Evolutionary conservation across 2,113 vertebrate species (phyloP).

Genomic region (Phoxinus phoxinus): DNA sequence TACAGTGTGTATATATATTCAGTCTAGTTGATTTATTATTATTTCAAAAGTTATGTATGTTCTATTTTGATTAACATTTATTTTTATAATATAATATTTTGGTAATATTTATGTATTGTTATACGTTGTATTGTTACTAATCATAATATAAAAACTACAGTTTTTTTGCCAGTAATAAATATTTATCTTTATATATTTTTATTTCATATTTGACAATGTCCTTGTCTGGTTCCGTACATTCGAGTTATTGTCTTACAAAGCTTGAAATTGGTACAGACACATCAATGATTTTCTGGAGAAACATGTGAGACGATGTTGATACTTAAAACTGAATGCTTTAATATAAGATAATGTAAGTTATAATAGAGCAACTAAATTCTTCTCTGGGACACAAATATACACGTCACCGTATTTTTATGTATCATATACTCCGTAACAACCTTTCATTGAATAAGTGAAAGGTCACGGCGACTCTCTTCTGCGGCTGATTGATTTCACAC

Average conservation of each 20-base stretch:
- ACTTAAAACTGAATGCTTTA: too few relatives aligned
- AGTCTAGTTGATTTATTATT: background rate
- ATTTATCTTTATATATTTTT: background rate
- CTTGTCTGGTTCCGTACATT: background rate
- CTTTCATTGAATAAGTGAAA: slow-evolving; percentile 48
- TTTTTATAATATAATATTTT: background rate
- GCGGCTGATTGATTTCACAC: slow-evolving; percentile 70
- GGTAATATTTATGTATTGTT: background rate
- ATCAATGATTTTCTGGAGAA: background rate
- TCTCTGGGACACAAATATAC: background rate
- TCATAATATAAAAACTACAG: too few relatives aligned
- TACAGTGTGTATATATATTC: too few relatives aligned
- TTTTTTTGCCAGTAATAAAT: background rate
- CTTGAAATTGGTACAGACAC: background rate
- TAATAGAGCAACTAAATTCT: background rate
- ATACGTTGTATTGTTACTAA: background rate
- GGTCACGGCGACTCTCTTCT: slow-evolving; percentile 45
- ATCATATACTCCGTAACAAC: slow-evolving; percentile 31
- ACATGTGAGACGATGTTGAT: background rate
- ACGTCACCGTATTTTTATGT: background rate
- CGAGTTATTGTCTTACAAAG: background rate
- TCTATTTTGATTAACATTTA: background rate
- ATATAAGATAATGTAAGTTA: background rate
- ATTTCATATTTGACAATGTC: background rate
- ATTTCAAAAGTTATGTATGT: background rate